A percentile compares a stretch with the other conserved stretches of the same genome.
Conservation (phyloP, 2,113 vertebrate genomes). For the Chiloscyllium plagiosum region DNA sequence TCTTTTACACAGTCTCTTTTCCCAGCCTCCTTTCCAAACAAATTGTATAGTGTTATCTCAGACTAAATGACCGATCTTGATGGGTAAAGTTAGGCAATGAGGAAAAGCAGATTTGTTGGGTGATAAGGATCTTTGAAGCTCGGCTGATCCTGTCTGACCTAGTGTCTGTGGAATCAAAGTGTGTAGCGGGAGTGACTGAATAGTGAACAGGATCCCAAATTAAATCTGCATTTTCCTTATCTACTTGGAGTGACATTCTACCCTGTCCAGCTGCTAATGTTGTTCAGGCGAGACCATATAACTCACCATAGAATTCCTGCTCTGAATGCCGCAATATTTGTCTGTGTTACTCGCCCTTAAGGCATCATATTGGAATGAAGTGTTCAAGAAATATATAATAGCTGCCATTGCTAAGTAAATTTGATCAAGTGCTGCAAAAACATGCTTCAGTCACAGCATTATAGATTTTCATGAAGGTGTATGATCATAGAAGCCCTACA, state of each 20-base stretch:
- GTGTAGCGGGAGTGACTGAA: not conserved
- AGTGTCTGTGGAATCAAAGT: not conserved
- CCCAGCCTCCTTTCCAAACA: not conserved
- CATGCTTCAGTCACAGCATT: not conserved
- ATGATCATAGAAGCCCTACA: too few relatives aligned
- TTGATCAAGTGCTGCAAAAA: not conserved
- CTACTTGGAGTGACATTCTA: too few relatives aligned
- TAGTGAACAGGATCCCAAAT: not conserved
- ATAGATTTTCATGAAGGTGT: too few relatives aligned
- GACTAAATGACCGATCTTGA: not conserved
- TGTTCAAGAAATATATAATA: not conserved
- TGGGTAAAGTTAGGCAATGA: not conserved
- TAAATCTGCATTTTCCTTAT: not conserved
- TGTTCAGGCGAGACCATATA: not conserved
- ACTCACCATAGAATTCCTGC: not conserved
- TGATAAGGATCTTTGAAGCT: not conserved
- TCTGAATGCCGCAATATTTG: not conserved
- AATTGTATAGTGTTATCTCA: not conserved
- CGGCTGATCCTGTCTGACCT: not conserved
- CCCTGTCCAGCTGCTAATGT: not conserved
- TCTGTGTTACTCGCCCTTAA: not conserved
- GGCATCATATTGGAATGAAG: not conserved
- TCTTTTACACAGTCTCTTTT: not conserved
- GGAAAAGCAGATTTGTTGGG: not conserved
- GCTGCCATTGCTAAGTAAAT: not conserved